Percentiles rank a stretch among this genome's conserved stretches.
These are phyloP conservation scores for Drosophila lacteicornis DNA, from an alignment of 1,140 invertebrate genomes.

Conservation along the genomic window DNA sequence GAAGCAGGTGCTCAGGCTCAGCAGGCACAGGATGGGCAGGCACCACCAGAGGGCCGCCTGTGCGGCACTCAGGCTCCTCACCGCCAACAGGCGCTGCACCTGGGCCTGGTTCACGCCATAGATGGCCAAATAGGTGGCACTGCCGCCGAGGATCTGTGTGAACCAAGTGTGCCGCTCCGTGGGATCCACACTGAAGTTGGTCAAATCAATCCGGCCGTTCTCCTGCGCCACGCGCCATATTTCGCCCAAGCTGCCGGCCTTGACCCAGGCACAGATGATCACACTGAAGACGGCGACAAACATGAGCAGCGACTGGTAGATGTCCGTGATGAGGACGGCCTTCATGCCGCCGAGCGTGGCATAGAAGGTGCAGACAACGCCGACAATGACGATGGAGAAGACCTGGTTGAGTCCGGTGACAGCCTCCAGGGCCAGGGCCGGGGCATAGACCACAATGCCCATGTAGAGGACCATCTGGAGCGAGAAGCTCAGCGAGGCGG, in stretches of 20 bases:
- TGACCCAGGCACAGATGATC: slow-evolving; percentile 89
- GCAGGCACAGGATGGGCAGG: slow-evolving; percentile 89
- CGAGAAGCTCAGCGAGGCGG: slow-evolving; percentile 91
- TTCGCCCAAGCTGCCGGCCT: slow-evolving; percentile 87
- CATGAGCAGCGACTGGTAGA: slow-evolving; percentile 93
- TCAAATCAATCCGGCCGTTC: slow-evolving; percentile 88
- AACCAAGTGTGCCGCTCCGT: slow-evolving; percentile 91
- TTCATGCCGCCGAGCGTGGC: slow-evolving; percentile 95
- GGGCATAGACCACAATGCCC: slow-evolving; percentile 96
- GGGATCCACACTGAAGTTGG: slow-evolving; percentile 89
- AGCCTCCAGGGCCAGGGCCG: slow-evolving; percentile 94
- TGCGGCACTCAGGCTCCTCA: slow-evolving; percentile 89
- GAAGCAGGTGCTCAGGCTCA: slow-evolving; percentile 90
- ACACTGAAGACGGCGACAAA: slow-evolving; percentile 91
- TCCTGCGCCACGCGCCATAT: slow-evolving; percentile 89
- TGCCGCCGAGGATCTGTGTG: slow-evolving; percentile 89
- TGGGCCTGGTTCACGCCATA: slow-evolving; percentile 94
- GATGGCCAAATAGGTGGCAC: slow-evolving; percentile 90
- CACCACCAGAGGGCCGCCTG: slow-evolving; percentile 89
- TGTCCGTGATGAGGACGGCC: slow-evolving; percentile 94
- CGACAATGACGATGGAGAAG: slow-evolving; percentile 92
- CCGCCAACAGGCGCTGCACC: slow-evolving; percentile 93
- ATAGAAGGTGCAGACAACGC: slow-evolving; percentile 93
- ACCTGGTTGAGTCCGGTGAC: slow-evolving; percentile 91
- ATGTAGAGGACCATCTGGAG: slow-evolving; percentile 96